Base-by-base conservation (phyloP, 2,113 vertebrate species). In the Gymnocephalus cernua region DNA sequence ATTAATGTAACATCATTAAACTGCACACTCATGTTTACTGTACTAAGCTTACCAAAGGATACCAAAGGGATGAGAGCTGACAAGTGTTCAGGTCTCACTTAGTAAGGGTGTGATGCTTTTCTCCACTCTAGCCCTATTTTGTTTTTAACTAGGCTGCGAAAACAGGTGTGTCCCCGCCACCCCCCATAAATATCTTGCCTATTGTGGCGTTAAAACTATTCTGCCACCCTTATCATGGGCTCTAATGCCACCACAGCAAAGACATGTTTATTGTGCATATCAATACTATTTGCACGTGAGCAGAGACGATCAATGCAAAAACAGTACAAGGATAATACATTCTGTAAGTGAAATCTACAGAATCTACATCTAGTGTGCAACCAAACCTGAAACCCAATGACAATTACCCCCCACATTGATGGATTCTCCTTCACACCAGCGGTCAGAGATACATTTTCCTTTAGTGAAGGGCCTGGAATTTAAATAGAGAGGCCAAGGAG, bases 1-100 rank as follows among this genome's bases (percentile, higher is more conserved):
- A 80, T 21, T 74, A 45, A 83, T 74, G 71, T 62, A 77, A 64
- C 78, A 75, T 79, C 70, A 73, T 51, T 51, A 83, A 54, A 73
- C n/a, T 56, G 19, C 57, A 48, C 21, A 47, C 50, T 50, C 38
- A 15, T 27, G 56, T 68, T 68, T 65, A 38, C 79, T 61, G 64
- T 65, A 45, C 79, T 61, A 64, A 76, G 8, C 56, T 74, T 73
- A 79, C 54, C 68, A 50, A 63, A 38, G 44, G 84, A 82, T 62
- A 66, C 27, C 63, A 74, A 69, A 78, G 44, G 56, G 66, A 71
- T 78, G 45, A 69, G 12, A 82, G 57, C 38, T 67, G 51, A 35
- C 29, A 58, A 51, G 53, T 32, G 53, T 59, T 77, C 23, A 32
- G 15, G 76, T 72, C 61, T 74, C 23, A 63, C 35, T 67, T 61